Conservation (phyloP, 1,140 invertebrate species). For the Pantala flavescens region DNA sequence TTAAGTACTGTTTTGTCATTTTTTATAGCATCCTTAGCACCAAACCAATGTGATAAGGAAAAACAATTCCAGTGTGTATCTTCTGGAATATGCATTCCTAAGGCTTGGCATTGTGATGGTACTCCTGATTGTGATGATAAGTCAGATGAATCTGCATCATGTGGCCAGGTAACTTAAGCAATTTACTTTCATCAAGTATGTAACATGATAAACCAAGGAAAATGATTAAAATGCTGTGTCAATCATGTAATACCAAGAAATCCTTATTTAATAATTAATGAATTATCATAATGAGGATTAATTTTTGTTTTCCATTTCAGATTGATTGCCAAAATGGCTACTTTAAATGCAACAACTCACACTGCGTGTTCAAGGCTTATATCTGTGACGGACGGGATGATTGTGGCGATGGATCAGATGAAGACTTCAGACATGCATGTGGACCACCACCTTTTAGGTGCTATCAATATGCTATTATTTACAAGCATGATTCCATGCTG, state of each 20-base stretch:
- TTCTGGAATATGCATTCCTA: constrained; percentile 85
- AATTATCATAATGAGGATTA: too few relatives aligned
- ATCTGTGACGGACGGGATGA: constrained; percentile 94
- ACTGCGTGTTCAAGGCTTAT: constrained; percentile 87
- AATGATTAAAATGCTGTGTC: too few relatives aligned
- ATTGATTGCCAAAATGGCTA: constrained; percentile 62
- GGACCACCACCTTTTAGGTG: constrained; percentile 50
- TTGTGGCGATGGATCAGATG: constrained; percentile 90
- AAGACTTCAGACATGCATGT: constrained; percentile 66
- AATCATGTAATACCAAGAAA: too few relatives aligned
- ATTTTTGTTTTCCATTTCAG: constrained; percentile 30
- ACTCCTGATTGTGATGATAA: constrained; percentile 83
- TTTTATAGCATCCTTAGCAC: constrained; percentile 53
- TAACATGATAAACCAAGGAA: too few relatives aligned
- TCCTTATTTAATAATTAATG: too few relatives aligned
- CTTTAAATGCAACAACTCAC: constrained; percentile 76
- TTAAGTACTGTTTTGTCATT: constrained; percentile 19
- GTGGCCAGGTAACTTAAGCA: constrained; percentile 43
- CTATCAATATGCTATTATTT: neutral
- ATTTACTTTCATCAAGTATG: too few relatives aligned
- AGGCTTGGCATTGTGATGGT: constrained; percentile 90
- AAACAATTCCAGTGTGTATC: constrained; percentile 81
- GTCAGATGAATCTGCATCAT: constrained; percentile 79
- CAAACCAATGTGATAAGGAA: constrained; percentile 75
- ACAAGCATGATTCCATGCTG: neutral